Evolutionary conservation across 2,113 vertebrate species (phyloP).

Genomic region (Fregata magnificens): DNA sequence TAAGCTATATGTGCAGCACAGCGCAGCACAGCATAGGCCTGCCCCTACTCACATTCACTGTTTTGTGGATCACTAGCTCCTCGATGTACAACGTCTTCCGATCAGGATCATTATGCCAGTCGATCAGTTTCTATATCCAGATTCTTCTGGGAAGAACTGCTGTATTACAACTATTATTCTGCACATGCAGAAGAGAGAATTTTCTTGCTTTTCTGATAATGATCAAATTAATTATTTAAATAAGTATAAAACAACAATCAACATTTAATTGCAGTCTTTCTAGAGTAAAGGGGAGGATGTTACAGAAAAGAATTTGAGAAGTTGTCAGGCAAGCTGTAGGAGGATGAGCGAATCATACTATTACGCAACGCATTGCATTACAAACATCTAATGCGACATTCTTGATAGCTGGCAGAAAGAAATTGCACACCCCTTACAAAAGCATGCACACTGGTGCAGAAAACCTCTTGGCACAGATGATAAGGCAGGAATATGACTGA

Average conservation of each 20-base stretch:
- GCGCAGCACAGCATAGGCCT: background rate
- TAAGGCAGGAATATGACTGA: background rate
- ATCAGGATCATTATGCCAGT: background rate
- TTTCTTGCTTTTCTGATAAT: background rate
- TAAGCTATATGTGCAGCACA: background rate
- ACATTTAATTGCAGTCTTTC: background rate
- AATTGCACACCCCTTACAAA: background rate
- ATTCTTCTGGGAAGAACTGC: background rate
- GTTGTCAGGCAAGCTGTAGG: background rate
- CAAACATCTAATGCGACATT: background rate
- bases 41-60: background rate
- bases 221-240: background rate
- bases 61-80: background rate
- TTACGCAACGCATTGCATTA: background rate
- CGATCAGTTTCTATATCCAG: background rate
- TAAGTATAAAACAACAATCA: background rate
- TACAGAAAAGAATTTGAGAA: background rate
- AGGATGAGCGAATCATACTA: background rate
- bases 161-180: background rate
- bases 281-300: background rate
- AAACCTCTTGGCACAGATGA: background rate
- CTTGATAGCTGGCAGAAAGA: background rate
- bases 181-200: background rate
- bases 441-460: background rate
- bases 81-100: background rate